A percentile compares a stretch with the other conserved stretches of the same genome.
Conservation (phyloP, 2,888 invertebrate genomes). For the Drosophila austrosaltans region DNA sequence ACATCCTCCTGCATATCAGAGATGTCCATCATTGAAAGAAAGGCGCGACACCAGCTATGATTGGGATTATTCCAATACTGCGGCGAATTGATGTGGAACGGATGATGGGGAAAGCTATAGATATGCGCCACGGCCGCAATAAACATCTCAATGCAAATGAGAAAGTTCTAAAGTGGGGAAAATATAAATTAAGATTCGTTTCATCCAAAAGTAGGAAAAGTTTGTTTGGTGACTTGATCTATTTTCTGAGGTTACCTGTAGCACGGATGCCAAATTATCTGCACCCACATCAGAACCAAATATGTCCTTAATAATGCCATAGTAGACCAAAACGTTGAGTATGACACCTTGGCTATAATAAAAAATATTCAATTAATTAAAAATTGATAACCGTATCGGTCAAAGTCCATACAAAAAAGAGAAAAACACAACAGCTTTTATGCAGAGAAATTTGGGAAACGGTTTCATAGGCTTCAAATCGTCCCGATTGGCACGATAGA, state of each 20-base stretch:
- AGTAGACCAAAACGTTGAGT: constrained; percentile 93
- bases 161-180: constrained; percentile 89
- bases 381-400: background rate
- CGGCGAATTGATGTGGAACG: constrained; percentile 88
- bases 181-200: background rate
- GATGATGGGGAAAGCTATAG: constrained; percentile 97
- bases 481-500: constrained; percentile 93
- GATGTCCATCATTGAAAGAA: constrained; percentile 97
- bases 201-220: background rate
- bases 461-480: constrained; percentile 96
- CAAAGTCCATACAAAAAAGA: constrained; percentile 94
- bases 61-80: constrained; percentile 84
- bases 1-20: constrained; percentile 97
- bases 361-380: background rate
- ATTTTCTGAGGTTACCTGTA: constrained; percentile 86
- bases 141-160: constrained; percentile 99
- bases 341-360: constrained; percentile 93
- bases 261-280: constrained; percentile 89
- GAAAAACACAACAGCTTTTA: constrained; percentile 98
- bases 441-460: constrained; percentile 97
- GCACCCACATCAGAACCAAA: constrained; percentile 88
- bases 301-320: constrained; percentile 90
- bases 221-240: background rate
- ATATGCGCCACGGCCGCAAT: constrained; percentile 97
- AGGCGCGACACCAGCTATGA: constrained; percentile 89